Base-by-base conservation (phyloP, 2,797 vertebrate species). In the Tapera naevia region DNA sequence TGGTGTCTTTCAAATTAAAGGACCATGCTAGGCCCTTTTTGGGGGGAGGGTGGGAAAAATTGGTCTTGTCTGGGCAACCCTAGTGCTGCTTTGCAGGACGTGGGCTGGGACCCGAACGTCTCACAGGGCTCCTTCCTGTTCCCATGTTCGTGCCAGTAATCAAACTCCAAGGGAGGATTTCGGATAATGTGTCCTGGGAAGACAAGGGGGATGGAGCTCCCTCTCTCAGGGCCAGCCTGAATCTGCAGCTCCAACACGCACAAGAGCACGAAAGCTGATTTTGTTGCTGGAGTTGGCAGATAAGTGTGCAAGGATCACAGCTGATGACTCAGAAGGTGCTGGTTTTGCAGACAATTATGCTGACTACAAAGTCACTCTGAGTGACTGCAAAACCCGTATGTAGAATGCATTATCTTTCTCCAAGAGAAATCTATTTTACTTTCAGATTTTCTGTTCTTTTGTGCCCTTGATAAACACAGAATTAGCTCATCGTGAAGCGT, bases 121-220 rank as follows among this genome's bases (percentile, higher is more conserved):
- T 96, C 5, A 0, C 73, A 86, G 82, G 48, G 70, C 91, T 96
- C 62, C 87, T 97, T 97, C 93, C 89, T 95, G 93, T 97, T 95
- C 85, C 60, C 86, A 79, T 0, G 3, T 96, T 85, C 4, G 27
- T 91, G 96, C 89, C 93, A 94, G 93, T 83, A 96, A 35, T 66
- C 0, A 6, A 84, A 58, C 79, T 89, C 46, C 2, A 54, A 54
- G 6, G 89, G 84, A 91, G 85, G 73, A 76, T 91, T 95, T 91
- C 0, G 41, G 91, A 91, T 95, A 79, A 83, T 4, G 9, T 65
- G 89, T 91, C 80, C 86, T 46, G 86, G 82, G 91, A 91, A 92
- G 72, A 28, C 0, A 2, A 21, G 80, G 71, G 82, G 82, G 64
- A 86, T 79, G 92, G 56, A 91, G 58, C 62, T 94, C 58, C 69